phyloP scores from a whole-genome alignment of 2,113 vertebrate species.

The Trichechus manatus region DNA sequence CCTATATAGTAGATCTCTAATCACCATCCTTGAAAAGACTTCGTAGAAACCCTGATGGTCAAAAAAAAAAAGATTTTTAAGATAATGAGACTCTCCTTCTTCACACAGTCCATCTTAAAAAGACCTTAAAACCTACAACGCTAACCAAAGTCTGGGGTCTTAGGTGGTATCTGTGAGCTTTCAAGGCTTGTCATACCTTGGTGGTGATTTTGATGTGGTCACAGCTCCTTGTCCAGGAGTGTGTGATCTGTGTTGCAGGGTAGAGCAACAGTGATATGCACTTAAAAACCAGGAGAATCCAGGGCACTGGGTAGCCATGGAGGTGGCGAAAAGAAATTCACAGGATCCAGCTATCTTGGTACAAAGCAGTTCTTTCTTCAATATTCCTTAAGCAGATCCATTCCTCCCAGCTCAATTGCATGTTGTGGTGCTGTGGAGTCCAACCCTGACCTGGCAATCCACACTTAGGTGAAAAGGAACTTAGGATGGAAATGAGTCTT shows the following conservation, averaged over 20 bases:
- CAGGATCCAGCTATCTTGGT: neutral
- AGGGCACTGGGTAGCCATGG: neutral
- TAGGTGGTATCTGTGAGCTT: neutral
- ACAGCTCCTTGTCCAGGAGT: neutral
- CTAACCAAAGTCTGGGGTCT: neutral
- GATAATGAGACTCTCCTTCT: neutral
- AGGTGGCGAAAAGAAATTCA: neutral
- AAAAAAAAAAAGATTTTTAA: neutral
- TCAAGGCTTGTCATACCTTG: neutral
- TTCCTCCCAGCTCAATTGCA: neutral
- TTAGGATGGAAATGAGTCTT: neutral
- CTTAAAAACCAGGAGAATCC: neutral
- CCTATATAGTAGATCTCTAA: neutral
- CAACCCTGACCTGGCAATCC: neutral
- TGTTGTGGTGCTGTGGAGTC: neutral
- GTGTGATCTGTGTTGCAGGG: neutral
- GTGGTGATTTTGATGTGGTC: accelerated
- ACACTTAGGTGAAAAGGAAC: neutral
- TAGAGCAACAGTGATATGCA: neutral
- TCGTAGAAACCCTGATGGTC: neutral
- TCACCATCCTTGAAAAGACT: neutral
- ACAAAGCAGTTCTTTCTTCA: neutral
- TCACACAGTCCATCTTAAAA: neutral
- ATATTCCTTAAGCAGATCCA: neutral
- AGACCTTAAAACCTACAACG: neutral